A percentile compares a stretch with the other conserved stretches of the same genome.
These are phyloP conservation scores for Catamblyrhynchus diadema DNA, from an alignment of 2,797 vertebrate species.

Conservation along the genomic window DNA sequence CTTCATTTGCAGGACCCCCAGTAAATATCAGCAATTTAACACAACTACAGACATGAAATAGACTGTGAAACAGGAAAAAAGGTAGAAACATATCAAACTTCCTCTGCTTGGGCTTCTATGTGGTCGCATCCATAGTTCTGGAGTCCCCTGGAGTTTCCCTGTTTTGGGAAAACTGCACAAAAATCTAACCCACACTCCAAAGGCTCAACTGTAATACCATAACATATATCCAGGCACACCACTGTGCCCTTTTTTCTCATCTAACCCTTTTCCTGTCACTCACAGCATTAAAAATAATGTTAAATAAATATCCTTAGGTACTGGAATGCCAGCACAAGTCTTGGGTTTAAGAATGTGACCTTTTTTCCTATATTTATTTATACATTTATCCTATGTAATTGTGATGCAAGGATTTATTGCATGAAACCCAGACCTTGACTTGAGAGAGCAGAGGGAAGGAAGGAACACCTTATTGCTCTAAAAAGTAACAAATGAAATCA, in stretches of 20 bases:
- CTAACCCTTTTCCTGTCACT: neutral
- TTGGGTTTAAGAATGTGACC: neutral
- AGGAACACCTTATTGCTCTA: neutral
- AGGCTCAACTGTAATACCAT: neutral
- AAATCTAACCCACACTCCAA: neutral
- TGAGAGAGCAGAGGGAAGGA: neutral
- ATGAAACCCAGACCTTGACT: neutral
- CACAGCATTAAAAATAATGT: neutral
- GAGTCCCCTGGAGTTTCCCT: neutral
- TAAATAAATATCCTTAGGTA: neutral
- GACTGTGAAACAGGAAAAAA: neutral
- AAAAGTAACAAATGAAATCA: neutral
- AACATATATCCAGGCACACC: neutral
- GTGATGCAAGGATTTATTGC: neutral
- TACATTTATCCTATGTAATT: neutral
- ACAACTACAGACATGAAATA: neutral
- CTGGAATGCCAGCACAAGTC: neutral
- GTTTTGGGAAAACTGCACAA: neutral
- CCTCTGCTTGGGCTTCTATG: neutral
- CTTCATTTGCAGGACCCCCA: neutral
- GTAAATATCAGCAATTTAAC: neutral
- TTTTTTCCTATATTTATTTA: neutral
- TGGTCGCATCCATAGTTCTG: neutral
- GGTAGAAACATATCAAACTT: neutral
- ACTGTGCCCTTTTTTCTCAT: rapidly evolving